Base-by-base conservation (phyloP, 2,797 vertebrate genomes). In the Dryobates pubescens region DNA sequence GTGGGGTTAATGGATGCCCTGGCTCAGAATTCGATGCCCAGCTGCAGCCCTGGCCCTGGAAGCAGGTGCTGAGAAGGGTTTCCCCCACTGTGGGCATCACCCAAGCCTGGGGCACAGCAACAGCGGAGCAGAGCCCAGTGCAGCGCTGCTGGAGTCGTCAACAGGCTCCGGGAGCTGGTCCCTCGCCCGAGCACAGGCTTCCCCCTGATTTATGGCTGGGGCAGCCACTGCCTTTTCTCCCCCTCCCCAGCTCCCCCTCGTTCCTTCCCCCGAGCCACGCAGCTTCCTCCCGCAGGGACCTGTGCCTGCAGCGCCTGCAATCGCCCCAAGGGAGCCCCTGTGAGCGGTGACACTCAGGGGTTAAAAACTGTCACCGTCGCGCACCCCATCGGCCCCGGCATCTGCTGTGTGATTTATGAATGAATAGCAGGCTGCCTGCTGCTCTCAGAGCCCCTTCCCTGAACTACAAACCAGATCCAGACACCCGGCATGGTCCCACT, bases 341-440 rank as follows among this genome's bases (percentile, higher is more conserved):
- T 17, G 12, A 54, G 63, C 19, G 0, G 59, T 3, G 91, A 49
- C 86, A 59, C 82, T 82, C 86, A 87, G 84, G 94, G 95, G 95
- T 95, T 96, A 94, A 94, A 93, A 90, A 72, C 10, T 78, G 91
- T 74, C 90, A 75, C 94, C 78, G 0, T 53, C 8, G 9, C 3
- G 71, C 89, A 13, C 89, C 95, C 91, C 78, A 2, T 78, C 1
- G 94, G 94, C 79, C 88, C 86, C 91, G 36, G 95, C 96, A 92
- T 94, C 94, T 94, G 95, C 22, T 38, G 86, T 24, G 79, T 96
- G 95, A 96, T 95, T 96, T 89, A 96, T 94, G 93, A 94, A 93
- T 92, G 95, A 90, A 90, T 75, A 58, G 95, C 96, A 96, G 69
- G 86, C 93, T 96, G 95, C 93, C 9, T 70, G 92, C 94, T 59